Percentiles rank a stretch among this genome's conserved stretches.
Evolutionary conservation across 2,888 invertebrate genomes (phyloP).

Genomic region (Drosophila kuntzei): DNA sequence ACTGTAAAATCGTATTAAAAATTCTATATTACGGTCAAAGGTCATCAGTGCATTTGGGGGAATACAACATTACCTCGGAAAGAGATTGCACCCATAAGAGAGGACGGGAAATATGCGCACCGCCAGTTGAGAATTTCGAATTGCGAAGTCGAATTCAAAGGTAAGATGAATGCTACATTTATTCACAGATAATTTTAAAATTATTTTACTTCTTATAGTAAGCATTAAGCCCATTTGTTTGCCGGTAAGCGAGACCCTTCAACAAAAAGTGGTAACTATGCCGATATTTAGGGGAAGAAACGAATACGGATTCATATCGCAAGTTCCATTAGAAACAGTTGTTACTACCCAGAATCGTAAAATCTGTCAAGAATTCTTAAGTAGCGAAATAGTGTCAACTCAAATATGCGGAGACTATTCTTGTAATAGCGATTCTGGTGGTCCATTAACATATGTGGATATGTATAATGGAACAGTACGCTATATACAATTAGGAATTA

Average conservation of each 20-base stretch:
- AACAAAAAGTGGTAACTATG: rapidly evolving
- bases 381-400: background rate
- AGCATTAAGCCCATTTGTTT: constrained; percentile 33
- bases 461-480: background rate
- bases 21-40: background rate
- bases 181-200: background rate
- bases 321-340: background rate
- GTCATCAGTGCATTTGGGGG: constrained; percentile 19
- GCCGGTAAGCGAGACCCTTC: constrained; percentile 22
- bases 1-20: too few relatives aligned
- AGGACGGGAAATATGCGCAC: background rate
- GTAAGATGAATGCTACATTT: background rate
- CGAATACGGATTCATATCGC: too few relatives aligned
- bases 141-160: background rate
- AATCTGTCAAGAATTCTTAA: background rate
- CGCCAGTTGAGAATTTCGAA: constrained; percentile 6
- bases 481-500: constrained; percentile 32
- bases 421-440: constrained; percentile 39
- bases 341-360: background rate
- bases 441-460: constrained; percentile 2
- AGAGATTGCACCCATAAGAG: background rate
- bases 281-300: too few relatives aligned
- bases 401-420: constrained; percentile 32
- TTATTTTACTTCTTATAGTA: background rate
- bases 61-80: background rate